Conservation (phyloP, 2,113 vertebrate species). For the Thalassarche chlororhynchos region DNA sequence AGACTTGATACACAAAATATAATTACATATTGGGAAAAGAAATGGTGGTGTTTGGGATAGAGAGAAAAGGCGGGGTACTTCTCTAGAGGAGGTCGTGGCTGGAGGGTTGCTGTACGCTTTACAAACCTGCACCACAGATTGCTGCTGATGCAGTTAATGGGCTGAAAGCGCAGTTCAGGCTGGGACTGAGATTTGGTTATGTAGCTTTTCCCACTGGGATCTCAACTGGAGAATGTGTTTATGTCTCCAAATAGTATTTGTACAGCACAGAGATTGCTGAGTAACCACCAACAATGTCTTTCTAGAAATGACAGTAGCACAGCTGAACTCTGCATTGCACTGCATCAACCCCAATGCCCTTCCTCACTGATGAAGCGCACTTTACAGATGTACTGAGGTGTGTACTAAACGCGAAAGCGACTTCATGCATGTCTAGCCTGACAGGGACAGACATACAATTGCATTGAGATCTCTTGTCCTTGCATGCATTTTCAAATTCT, state of each 20-base stretch:
- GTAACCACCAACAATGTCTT: not conserved
- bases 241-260: not conserved
- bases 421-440: not conserved
- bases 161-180: not conserved
- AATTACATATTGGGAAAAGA: not conserved
- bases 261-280: not conserved
- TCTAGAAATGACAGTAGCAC: not conserved
- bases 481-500: not conserved
- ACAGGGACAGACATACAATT: not conserved
- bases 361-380: not conserved
- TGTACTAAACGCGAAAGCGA: rapidly evolving
- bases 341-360: not conserved
- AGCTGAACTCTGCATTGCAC: not conserved
- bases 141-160: not conserved
- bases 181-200: not conserved
- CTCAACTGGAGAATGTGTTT: not conserved
- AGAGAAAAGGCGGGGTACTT: not conserved
- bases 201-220: not conserved
- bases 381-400: not conserved
- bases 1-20: not conserved
- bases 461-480: not conserved
- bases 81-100: not conserved
- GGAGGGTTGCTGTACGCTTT: not conserved
- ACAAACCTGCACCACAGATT: not conserved
- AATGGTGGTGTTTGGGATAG: not conserved